phyloP scores from a whole-genome alignment of 2,888 invertebrate species.

The Drosophila longiperda region DNA sequence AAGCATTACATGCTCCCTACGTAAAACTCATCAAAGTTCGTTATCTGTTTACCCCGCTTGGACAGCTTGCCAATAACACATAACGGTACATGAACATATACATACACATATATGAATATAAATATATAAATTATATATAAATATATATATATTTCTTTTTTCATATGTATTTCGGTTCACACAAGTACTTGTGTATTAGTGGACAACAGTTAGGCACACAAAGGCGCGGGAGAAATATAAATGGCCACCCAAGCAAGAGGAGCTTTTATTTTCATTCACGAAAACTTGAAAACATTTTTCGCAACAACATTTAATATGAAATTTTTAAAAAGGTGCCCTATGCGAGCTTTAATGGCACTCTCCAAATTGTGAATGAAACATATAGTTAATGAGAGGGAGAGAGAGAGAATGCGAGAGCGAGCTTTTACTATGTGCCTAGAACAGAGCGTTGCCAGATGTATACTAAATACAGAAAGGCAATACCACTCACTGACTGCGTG shows the following conservation, averaged over 20 bases:
- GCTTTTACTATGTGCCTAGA: slow-evolving; percentile 63
- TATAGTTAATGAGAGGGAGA: slow-evolving; percentile 10
- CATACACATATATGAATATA: neutral
- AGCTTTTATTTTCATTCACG: slow-evolving; percentile 76
- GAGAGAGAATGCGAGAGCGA: slow-evolving; percentile 37
- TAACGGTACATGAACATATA: neutral
- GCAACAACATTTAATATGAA: slow-evolving; percentile 53
- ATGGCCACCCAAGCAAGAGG: slow-evolving; percentile 32
- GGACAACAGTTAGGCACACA: slow-evolving; percentile 52
- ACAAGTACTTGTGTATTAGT: slow-evolving; percentile 44
- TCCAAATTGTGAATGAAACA: slow-evolving; percentile 74
- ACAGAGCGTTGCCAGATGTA: slow-evolving; percentile 58
- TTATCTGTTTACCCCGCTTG: slow-evolving; percentile 61
- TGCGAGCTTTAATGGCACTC: slow-evolving; percentile 59
- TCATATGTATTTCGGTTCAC: slow-evolving; percentile 30
- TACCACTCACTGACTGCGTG: slow-evolving; percentile 41
- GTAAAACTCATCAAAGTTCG: slow-evolving; percentile 65
- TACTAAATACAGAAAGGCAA: slow-evolving; percentile 38
- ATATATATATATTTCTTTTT: neutral
- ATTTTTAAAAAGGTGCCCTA: slow-evolving; percentile 58
- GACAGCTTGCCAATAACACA: slow-evolving; percentile 60
- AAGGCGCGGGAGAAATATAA: slow-evolving; percentile 50
- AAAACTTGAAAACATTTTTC: slow-evolving; percentile 60
- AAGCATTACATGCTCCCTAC: slow-evolving; percentile 53
- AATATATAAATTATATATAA: neutral